Evolutionary conservation across 2,113 vertebrate species (phyloP).

Genomic region (Megaceryle torquata): DNA sequence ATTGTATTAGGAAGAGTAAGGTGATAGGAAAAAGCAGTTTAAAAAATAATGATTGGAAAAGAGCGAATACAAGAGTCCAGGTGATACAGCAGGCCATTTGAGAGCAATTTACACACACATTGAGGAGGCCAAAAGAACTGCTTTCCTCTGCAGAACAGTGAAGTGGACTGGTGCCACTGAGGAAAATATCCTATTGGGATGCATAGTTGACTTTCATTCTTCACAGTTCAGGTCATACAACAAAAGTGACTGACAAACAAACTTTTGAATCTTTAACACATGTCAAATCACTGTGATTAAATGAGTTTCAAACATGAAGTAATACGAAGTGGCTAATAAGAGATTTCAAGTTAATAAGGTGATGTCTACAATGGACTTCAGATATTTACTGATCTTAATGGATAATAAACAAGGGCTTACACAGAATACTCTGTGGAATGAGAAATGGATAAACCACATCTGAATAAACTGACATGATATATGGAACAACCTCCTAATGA

Average conservation of each 20-base stretch:
- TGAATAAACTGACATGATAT: background rate
- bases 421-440: background rate
- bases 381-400: background rate
- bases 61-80: background rate
- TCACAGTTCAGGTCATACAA: background rate
- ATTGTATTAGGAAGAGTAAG: background rate
- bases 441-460: background rate
- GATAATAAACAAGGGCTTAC: background rate
- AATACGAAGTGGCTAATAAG: background rate
- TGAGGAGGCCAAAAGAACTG: background rate
- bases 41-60: background rate
- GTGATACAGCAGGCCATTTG: background rate
- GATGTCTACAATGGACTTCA: background rate
- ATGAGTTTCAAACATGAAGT: background rate
- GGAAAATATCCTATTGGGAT: background rate
- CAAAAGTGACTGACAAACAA: background rate
- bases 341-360: background rate
- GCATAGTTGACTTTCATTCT: background rate
- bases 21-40: background rate
- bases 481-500: background rate
- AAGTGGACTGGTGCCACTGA: background rate
- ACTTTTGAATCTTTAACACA: background rate
- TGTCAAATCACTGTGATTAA: background rate
- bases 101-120: background rate
- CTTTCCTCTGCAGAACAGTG: background rate